Percentiles rank a stretch among this genome's conserved stretches.
These are phyloP conservation scores for Sebastes umbrosus DNA, from an alignment of 2,797 vertebrate genomes.

Conservation along the genomic window DNA sequence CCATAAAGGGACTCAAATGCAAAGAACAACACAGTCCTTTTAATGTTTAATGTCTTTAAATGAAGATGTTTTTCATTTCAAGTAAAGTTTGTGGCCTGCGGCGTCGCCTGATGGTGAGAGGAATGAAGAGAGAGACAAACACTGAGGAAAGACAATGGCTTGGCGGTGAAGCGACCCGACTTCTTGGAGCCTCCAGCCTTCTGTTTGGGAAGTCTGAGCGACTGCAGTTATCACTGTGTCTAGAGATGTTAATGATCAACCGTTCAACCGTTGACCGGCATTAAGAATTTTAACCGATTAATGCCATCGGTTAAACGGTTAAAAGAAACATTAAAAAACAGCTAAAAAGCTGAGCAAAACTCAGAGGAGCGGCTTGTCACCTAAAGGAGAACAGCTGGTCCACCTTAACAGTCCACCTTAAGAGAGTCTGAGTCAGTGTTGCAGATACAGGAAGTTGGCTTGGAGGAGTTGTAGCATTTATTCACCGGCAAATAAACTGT, in stretches of 20 bases:
- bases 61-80: background rate
- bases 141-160: background rate
- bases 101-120: background rate
- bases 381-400: too few relatives aligned
- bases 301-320: too few relatives aligned
- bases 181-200: conserved; percentile 3
- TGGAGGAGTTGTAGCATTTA: too few relatives aligned
- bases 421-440: too few relatives aligned
- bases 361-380: too few relatives aligned
- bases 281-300: too few relatives aligned
- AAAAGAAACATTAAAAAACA: too few relatives aligned
- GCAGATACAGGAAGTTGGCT: too few relatives aligned
- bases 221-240: conserved; percentile 32
- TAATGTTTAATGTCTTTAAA: background rate
- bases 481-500: too few relatives aligned
- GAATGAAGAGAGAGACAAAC: conserved; percentile 17
- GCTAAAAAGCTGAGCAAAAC: too few relatives aligned
- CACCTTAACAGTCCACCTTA: background rate
- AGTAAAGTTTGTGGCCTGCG: background rate
- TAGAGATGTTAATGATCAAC: too few relatives aligned
- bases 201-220: conserved; percentile 30
- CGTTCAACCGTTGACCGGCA: too few relatives aligned
- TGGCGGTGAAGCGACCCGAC: background rate
- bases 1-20: background rate
- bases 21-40: background rate